phyloP scores from a whole-genome alignment of 2,113 vertebrate species.

The Crotophaga sulcirostris region DNA sequence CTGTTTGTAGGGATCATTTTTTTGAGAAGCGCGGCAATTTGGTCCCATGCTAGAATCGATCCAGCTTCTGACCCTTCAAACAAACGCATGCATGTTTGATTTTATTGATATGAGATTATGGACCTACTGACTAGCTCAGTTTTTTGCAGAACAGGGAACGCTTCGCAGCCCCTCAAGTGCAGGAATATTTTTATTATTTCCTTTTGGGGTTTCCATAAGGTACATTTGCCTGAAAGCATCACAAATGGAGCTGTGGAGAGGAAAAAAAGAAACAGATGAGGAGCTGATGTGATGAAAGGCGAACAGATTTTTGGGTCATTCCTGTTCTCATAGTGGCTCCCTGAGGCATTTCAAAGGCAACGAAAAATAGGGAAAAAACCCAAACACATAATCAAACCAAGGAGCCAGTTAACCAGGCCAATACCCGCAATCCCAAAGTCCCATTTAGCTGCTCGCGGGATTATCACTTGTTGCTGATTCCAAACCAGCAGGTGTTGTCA shows the following conservation, averaged over 20 bases:
- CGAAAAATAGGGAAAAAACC: not conserved
- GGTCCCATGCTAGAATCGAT: not conserved
- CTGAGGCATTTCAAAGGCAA: not conserved
- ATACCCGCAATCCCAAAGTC: not conserved
- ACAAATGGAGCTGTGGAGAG: accelerated
- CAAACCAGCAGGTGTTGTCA: conserved; percentile 46
- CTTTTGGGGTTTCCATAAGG: not conserved
- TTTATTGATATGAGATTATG: accelerated
- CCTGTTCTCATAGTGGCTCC: not conserved
- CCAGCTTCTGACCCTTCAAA: not conserved
- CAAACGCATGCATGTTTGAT: accelerated
- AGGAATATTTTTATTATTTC: not conserved
- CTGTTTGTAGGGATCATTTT: not conserved
- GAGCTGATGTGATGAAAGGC: not conserved
- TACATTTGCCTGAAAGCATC: not conserved
- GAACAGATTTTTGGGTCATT: not conserved
- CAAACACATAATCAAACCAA: not conserved
- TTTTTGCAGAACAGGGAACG: not conserved
- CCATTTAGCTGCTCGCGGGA: not conserved
- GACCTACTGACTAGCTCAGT: accelerated
- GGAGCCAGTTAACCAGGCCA: not conserved
- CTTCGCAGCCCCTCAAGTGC: not conserved
- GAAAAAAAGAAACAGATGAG: not conserved
- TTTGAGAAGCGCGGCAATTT: not conserved
- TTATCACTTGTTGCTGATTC: conserved; percentile 47